A percentile compares a stretch with the other conserved stretches of the same genome.
phyloP scores from a whole-genome alignment of 2,888 invertebrate species.

The Melinopterus prodromus region DNA sequence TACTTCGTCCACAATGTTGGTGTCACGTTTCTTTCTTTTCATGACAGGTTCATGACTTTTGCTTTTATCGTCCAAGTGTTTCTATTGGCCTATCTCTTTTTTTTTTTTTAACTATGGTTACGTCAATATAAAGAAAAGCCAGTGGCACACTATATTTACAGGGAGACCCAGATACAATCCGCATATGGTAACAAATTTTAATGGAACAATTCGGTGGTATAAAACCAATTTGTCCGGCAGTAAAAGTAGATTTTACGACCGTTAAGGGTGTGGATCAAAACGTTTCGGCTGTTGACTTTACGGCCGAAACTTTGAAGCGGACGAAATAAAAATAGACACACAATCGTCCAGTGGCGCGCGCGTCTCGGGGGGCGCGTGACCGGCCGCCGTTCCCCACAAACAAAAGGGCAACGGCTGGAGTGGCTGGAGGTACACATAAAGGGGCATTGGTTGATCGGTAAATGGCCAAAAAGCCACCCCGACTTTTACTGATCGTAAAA shows the following conservation, averaged over 20 bases:
- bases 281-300: background rate
- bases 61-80: no score
- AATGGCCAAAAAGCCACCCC: constrained; percentile 42
- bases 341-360: constrained; percentile 4
- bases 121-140: no score
- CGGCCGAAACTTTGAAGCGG: background rate
- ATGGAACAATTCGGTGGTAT: background rate
- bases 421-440: background rate
- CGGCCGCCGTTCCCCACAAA: background rate
- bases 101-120: no score
- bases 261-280: background rate
- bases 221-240: background rate
- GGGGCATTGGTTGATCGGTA: background rate
- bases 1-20: no score
- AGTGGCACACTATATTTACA: background rate
- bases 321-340: background rate
- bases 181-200: background rate
- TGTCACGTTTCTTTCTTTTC: no score
- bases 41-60: no score
- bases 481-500: constrained; percentile 67
- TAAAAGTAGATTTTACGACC: background rate
- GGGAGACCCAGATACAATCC: background rate
- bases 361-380: background rate
- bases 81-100: no score
- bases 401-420: background rate